Evolutionary conservation across 1,140 invertebrate genomes (phyloP).

Genomic region (Ptiloglossa arizonensis): DNA sequence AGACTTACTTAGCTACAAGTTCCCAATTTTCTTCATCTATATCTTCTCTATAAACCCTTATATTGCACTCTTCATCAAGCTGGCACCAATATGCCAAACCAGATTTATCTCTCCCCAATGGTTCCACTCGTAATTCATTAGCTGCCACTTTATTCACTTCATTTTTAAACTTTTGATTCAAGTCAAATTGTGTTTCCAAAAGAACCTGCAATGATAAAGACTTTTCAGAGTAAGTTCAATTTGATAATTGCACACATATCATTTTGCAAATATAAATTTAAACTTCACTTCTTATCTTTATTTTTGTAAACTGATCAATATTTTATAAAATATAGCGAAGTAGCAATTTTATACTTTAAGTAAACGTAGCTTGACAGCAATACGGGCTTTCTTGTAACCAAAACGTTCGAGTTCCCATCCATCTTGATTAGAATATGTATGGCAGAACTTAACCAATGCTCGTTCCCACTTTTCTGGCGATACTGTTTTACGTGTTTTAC

Average conservation of each 20-base stretch:
- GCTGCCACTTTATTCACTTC: conserved; percentile 93
- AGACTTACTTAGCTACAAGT: conserved; percentile 91
- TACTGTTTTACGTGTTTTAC: conserved; percentile 92
- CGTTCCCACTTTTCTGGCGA: conserved; percentile 95
- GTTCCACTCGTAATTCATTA: conserved; percentile 90
- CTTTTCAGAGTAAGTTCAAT: not conserved
- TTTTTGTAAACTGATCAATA: not conserved
- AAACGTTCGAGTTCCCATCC: conserved; percentile 98
- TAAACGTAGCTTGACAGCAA: conserved; percentile 93
- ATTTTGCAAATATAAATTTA: not conserved
- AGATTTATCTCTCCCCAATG: conserved; percentile 93
- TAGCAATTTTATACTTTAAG: conserved; percentile 86
- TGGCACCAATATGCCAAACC: conserved; percentile 97
- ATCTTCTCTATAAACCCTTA: conserved; percentile 96
- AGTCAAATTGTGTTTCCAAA: conserved; percentile 96
- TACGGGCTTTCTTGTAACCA: conserved; percentile 95
- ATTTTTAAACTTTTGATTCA: conserved; percentile 95
- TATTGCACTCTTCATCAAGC: conserved; percentile 92
- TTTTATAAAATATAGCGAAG: not conserved
- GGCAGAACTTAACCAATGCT: conserved; percentile 94
- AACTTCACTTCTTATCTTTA: not conserved
- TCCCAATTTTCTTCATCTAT: conserved; percentile 98
- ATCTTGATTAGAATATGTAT: conserved; percentile 93
- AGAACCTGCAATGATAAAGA: conserved; percentile 85
- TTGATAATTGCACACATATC: not conserved